Percentiles rank a stretch among this genome's conserved stretches.
Evolutionary conservation across 2,113 vertebrate genomes (phyloP).

Genomic region (Paraplagusia blochii): DNA sequence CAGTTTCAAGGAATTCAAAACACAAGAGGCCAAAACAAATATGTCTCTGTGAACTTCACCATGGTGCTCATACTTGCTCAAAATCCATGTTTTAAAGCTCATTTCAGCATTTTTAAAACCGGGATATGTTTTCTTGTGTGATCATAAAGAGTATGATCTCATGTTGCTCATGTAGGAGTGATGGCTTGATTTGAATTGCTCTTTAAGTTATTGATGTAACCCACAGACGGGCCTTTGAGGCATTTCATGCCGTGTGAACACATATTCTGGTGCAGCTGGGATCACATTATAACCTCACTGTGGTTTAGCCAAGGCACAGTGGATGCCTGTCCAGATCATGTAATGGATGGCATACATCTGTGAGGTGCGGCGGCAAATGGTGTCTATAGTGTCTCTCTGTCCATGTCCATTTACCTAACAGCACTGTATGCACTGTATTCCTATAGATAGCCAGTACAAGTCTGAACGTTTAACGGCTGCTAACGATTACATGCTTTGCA

Average conservation of each 20-base stretch:
- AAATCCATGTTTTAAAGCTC: neutral
- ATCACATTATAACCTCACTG: slow-evolving; percentile 39
- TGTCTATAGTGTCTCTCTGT: slow-evolving; percentile 20
- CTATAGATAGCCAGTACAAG: slow-evolving; percentile 23
- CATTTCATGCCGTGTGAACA: slow-evolving; percentile 6
- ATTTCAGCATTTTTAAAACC: neutral
- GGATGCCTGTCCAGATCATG: slow-evolving; percentile 36
- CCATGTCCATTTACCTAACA: slow-evolving; percentile 14
- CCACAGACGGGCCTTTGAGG: slow-evolving; percentile 11
- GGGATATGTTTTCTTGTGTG: neutral
- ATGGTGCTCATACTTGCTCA: slow-evolving; percentile 25
- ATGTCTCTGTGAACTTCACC: slow-evolving; percentile 45
- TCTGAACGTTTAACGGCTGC: slow-evolving; percentile 45
- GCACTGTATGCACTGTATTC: slow-evolving; percentile 17
- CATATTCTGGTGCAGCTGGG: slow-evolving; percentile 53
- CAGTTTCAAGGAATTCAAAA: slow-evolving; percentile 33
- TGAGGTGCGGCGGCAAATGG: slow-evolving; percentile 53
- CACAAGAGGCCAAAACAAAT: slow-evolving; percentile 50
- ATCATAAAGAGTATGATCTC: neutral
- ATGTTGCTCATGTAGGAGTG: neutral
- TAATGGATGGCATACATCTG: slow-evolving; percentile 49
- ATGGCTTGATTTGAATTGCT: neutral
- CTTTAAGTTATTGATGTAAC: neutral
- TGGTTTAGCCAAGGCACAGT: slow-evolving; percentile 33
- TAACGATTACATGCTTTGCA: slow-evolving; percentile 59